Evolutionary conservation across 2,888 invertebrate genomes (phyloP).

Genomic region (Andrena dorsata): DNA sequence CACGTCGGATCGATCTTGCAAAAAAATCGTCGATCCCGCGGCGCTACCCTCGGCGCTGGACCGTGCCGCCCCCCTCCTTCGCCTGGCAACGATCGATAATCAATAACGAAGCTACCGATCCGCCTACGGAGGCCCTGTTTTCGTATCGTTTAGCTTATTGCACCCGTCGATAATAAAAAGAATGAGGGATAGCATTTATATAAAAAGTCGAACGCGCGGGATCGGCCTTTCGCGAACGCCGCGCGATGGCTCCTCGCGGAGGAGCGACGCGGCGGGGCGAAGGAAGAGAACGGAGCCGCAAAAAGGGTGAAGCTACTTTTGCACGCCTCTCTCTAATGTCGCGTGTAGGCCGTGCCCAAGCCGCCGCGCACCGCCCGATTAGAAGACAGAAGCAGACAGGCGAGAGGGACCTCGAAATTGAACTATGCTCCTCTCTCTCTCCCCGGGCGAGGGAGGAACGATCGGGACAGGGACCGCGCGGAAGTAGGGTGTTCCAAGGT

Average conservation of each 20-base stretch:
- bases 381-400: constrained; percentile 11
- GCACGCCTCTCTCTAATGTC: background rate
- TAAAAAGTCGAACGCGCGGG: background rate
- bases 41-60: background rate
- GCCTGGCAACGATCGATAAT: constrained; percentile 14
- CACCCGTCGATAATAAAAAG: constrained; percentile 29
- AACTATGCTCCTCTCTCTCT: background rate
- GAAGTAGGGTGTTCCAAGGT: background rate
- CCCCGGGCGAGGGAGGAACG: background rate
- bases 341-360: background rate
- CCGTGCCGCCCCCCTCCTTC: constrained; percentile 11
- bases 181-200: background rate
- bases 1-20: constrained; percentile 3
- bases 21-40: constrained; percentile 24
- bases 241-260: background rate
- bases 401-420: constrained; percentile 2
- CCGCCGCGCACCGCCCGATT: background rate
- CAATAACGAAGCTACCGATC: constrained; percentile 38
- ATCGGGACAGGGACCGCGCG: background rate
- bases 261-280: background rate
- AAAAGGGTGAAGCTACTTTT: background rate
- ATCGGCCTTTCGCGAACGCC: constrained; percentile 6
- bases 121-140: background rate
- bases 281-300: constrained; percentile 24
- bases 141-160: constrained; percentile 48